Percentiles rank a stretch among this genome's conserved stretches.
Evolutionary conservation across 2,113 vertebrate species (phyloP).

Genomic region (Gobio gobio): DNA sequence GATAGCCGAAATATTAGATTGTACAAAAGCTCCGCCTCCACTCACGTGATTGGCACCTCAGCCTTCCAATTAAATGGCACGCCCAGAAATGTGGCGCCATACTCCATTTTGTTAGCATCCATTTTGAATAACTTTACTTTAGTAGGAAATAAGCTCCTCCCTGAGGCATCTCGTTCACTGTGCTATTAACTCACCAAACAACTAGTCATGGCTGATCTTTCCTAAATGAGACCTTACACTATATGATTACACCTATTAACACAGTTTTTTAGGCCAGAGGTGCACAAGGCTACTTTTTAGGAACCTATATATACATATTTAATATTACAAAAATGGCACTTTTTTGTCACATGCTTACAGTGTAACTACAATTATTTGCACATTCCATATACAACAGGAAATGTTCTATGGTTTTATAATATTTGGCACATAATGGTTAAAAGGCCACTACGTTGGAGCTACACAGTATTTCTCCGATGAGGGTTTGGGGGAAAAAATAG

Average conservation of each 20-base stretch:
- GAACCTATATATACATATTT: slow-evolving; percentile 41
- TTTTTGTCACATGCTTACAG: slow-evolving; percentile 70
- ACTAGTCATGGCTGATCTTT: slow-evolving; percentile 30
- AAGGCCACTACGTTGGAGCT: slow-evolving; percentile 75
- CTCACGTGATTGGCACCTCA: neutral
- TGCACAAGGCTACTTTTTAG: slow-evolving; percentile 52
- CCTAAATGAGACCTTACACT: slow-evolving; percentile 13
- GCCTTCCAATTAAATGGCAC: neutral
- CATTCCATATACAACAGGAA: slow-evolving; percentile 67
- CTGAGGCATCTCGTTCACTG: slow-evolving; percentile 30
- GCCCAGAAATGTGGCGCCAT: neutral
- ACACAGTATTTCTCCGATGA: slow-evolving; percentile 56
- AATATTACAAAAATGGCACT: slow-evolving; percentile 68
- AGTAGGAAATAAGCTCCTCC: slow-evolving; percentile 19
- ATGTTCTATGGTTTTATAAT: slow-evolving; percentile 62
- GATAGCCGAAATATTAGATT: neutral
- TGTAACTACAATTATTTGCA: slow-evolving; percentile 64
- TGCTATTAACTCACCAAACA: slow-evolving; percentile 21
- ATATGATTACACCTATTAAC: slow-evolving; percentile 30
- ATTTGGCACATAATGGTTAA: slow-evolving; percentile 77
- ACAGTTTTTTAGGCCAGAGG: slow-evolving; percentile 28
- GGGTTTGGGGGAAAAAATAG: slow-evolving; percentile 37
- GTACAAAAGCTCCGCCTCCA: neutral
- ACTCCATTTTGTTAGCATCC: neutral
- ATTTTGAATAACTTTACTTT: neutral